phyloP scores from a whole-genome alignment of 2,888 invertebrate genomes.

The Maniola hyperantus region DNA sequence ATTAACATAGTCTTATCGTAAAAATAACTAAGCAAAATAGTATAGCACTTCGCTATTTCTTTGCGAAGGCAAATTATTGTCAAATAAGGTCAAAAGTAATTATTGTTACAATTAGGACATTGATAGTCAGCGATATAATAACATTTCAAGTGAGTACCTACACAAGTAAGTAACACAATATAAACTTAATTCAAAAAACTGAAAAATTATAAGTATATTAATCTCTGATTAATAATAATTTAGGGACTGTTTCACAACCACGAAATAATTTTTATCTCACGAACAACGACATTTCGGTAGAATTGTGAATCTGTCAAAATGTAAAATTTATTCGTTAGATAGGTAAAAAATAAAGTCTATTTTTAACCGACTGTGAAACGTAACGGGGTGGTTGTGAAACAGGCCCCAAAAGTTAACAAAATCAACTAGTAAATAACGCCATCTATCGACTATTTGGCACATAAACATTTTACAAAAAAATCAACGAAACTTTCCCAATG shows the following conservation, averaged over 20 bases:
- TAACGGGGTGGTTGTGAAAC: too few relatives aligned
- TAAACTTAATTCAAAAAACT: background rate
- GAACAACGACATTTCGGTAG: too few relatives aligned
- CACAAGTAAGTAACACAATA: background rate
- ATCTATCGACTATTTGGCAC: constrained; percentile 19
- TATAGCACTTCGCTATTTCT: background rate
- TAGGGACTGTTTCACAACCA: background rate
- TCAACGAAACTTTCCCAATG: constrained; percentile 3
- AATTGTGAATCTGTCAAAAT: too few relatives aligned
- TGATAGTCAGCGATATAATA: background rate
- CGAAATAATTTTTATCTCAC: too few relatives aligned
- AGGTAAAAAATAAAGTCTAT: too few relatives aligned
- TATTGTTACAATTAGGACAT: background rate
- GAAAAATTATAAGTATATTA: too few relatives aligned
- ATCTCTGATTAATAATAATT: background rate
- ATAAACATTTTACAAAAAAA: background rate
- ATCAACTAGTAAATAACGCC: constrained; percentile 18
- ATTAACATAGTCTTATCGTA: background rate
- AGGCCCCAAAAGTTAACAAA: background rate
- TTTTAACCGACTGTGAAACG: too few relatives aligned
- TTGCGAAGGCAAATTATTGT: background rate
- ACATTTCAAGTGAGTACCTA: background rate
- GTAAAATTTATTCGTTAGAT: too few relatives aligned
- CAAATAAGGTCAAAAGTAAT: background rate
- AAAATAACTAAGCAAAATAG: background rate